Conservation (phyloP, 2,113 vertebrate genomes). For the Malaclemys terrapin region DNA sequence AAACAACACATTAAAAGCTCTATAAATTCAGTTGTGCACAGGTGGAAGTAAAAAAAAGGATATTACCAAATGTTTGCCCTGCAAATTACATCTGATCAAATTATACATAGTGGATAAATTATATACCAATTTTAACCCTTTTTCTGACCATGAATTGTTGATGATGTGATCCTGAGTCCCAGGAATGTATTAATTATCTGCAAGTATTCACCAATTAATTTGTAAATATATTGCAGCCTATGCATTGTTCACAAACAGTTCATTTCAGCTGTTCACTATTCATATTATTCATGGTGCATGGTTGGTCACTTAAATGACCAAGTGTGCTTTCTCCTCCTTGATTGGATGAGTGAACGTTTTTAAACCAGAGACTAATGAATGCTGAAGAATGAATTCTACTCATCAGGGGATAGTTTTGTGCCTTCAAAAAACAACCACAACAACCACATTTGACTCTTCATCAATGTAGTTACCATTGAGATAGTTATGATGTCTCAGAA, state of each 20-base stretch:
- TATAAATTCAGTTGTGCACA: background rate
- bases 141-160: background rate
- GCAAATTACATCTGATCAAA: background rate
- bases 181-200: background rate
- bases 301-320: background rate
- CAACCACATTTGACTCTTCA: background rate
- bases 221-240: background rate
- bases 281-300: background rate
- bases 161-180: background rate
- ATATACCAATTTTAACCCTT: background rate
- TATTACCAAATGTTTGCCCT: background rate
- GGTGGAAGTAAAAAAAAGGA: background rate
- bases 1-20: background rate
- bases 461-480: background rate
- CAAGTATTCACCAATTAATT: background rate
- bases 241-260: background rate
- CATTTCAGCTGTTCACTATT: background rate
- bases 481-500: slow-evolving; percentile 6
- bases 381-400: background rate
- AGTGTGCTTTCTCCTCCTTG: background rate
- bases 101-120: background rate
- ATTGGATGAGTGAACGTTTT: background rate
- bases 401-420: background rate
- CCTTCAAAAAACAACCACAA: fast-evolving
- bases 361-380: background rate